Conservation (phyloP, 35 echinoderm and acorn worm genomes). For the Eucidaris tribuloides region DNA sequence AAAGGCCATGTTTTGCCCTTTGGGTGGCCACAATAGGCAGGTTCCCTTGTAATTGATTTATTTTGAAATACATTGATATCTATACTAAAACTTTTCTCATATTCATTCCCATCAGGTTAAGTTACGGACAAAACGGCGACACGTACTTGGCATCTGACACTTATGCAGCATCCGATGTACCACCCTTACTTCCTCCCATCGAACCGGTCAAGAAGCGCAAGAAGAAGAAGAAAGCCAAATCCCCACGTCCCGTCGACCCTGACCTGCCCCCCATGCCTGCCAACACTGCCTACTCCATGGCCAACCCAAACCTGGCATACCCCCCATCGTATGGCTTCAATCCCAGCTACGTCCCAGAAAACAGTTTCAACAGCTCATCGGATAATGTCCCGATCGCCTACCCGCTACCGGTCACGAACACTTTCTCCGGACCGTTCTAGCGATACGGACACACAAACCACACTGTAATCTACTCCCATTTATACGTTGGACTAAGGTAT, state of each 20-base stretch:
- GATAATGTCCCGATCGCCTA: background rate
- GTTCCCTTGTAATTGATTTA: too few relatives aligned
- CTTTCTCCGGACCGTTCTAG: slow-evolving; percentile 4
- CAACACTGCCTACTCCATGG: background rate
- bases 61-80: too few relatives aligned
- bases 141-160: too few relatives aligned
- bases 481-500: too few relatives aligned
- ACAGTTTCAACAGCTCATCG: slow-evolving; percentile 3
- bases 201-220: slow-evolving; percentile 12
- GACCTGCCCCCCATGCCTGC: background rate
- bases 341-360: background rate
- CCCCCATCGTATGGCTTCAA: slow-evolving; percentile 1
- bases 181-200: background rate
- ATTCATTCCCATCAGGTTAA: too few relatives aligned
- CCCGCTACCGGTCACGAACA: background rate
- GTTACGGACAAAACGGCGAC: slow-evolving; percentile 8
- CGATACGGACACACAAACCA: too few relatives aligned
- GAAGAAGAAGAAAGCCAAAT: slow-evolving; percentile 14
- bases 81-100: too few relatives aligned
- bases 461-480: too few relatives aligned
- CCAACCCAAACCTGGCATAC: slow-evolving; percentile 5
- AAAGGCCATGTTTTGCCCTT: too few relatives aligned
- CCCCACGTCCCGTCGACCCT: background rate
- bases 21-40: too few relatives aligned
- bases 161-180: background rate